phyloP scores from a whole-genome alignment of 2,113 vertebrate species.

The Rallus limicola region DNA sequence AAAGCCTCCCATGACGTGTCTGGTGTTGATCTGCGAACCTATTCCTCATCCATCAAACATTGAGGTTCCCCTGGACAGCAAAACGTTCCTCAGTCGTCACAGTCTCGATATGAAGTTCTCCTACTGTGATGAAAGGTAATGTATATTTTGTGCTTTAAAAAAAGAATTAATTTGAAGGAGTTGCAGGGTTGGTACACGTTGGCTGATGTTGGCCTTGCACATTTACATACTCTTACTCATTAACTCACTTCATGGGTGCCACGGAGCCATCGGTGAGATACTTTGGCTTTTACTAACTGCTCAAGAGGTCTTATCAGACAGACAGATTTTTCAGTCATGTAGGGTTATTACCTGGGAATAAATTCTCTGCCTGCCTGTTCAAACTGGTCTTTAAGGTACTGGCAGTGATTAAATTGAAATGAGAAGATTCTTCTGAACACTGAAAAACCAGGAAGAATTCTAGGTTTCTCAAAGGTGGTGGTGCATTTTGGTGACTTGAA shows the following conservation, averaged over 20 bases:
- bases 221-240: not conserved
- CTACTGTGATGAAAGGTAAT: constrained; percentile 96
- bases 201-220: not conserved
- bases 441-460: not conserved
- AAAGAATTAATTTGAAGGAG: not conserved
- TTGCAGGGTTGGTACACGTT: not conserved
- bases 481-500: not conserved
- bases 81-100: constrained; percentile 98
- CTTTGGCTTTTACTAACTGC: not conserved
- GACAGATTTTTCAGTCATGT: not conserved
- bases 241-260: not conserved
- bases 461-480: not conserved
- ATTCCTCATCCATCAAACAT: constrained; percentile 98
- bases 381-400: not conserved
- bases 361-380: not conserved
- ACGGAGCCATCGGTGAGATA: not conserved
- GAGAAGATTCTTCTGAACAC: not conserved
- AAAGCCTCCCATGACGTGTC: constrained; percentile 86
- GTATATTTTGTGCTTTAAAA: not conserved
- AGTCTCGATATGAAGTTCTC: constrained; percentile 99
- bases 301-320: not conserved
- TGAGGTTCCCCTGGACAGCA: constrained; percentile 95
- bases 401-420: not conserved
- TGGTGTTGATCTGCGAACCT: constrained; percentile 96
- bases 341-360: not conserved